These are phyloP conservation scores for Sapajus apella DNA, from an alignment of 2,113 vertebrate genomes.

Conservation along the genomic window DNA sequence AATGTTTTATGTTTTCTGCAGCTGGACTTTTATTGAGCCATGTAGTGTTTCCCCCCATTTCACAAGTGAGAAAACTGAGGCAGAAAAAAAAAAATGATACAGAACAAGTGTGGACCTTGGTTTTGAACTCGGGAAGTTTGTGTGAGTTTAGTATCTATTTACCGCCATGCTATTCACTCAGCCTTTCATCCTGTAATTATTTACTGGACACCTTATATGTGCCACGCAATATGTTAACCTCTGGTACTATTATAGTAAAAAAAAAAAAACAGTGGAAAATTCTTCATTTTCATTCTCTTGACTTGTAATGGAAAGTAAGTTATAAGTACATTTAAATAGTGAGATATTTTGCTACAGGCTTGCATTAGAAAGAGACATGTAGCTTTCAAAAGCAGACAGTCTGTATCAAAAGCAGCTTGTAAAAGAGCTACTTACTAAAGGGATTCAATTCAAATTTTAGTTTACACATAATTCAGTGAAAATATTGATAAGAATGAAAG, in stretches of 20 bases:
- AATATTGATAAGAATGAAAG: conserved; percentile 54
- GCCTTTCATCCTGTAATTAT: neutral
- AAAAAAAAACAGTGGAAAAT: conserved; percentile 16
- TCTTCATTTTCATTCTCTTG: conserved; percentile 33
- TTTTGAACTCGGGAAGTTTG: neutral
- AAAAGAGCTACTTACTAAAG: conserved; percentile 35
- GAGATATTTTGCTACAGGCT: conserved; percentile 42
- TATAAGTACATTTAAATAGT: conserved; percentile 43
- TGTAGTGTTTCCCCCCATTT: neutral
- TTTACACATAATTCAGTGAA: conserved; percentile 46
- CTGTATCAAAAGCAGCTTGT: conserved; percentile 53
- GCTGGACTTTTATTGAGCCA: neutral
- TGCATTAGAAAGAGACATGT: conserved; percentile 39
- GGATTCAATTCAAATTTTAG: conserved; percentile 47
- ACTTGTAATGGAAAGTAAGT: neutral
- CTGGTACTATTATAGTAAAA: neutral
- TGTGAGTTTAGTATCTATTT: neutral
- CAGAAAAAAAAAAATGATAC: conserved; percentile 3
- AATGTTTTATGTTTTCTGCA: neutral
- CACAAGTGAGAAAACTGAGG: neutral
- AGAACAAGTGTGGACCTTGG: neutral
- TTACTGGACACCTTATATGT: neutral
- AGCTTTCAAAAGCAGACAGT: conserved; percentile 23
- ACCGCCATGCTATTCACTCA: neutral
- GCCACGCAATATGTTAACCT: neutral